These are phyloP conservation scores for Eristalis pertinax DNA, from an alignment of 2,888 invertebrate genomes.

Conservation along the genomic window DNA sequence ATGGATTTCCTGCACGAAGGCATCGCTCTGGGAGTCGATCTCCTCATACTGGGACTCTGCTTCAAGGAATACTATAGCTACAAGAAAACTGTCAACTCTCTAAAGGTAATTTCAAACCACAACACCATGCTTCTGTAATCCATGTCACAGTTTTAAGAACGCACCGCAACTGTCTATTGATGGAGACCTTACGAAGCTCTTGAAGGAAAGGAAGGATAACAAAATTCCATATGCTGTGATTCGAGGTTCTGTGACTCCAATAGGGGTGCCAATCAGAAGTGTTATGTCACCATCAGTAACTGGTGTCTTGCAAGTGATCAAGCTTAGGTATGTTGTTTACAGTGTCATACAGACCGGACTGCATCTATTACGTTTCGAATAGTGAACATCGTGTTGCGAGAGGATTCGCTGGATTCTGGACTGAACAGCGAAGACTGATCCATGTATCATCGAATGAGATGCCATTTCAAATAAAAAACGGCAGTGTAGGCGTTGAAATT, in stretches of 20 bases:
- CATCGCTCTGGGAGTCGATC: constrained; percentile 88
- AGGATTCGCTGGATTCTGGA: constrained; percentile 93
- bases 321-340: constrained; percentile 82
- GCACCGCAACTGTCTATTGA: constrained; percentile 88
- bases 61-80: constrained; percentile 88
- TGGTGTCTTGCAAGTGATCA: constrained; percentile 90
- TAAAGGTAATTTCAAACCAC: constrained; percentile 84
- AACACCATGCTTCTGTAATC: not conserved
- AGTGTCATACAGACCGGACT: not conserved
- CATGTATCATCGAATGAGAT: constrained; percentile 90
- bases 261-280: constrained; percentile 89
- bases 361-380: not conserved
- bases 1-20: constrained; percentile 92
- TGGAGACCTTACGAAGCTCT: constrained; percentile 84
- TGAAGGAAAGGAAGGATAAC: constrained; percentile 85
- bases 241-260: constrained; percentile 88
- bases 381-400: constrained; percentile 92
- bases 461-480: constrained; percentile 88
- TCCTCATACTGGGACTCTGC: constrained; percentile 88
- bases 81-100: constrained; percentile 86
- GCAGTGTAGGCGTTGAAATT: constrained; percentile 86
- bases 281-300: constrained; percentile 87
- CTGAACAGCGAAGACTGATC: constrained; percentile 89
- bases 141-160: constrained; percentile 81
- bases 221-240: constrained; percentile 89